Evolutionary conservation across 2,888 invertebrate species (phyloP).

Genomic region (Epiperipatus broadwayi): DNA sequence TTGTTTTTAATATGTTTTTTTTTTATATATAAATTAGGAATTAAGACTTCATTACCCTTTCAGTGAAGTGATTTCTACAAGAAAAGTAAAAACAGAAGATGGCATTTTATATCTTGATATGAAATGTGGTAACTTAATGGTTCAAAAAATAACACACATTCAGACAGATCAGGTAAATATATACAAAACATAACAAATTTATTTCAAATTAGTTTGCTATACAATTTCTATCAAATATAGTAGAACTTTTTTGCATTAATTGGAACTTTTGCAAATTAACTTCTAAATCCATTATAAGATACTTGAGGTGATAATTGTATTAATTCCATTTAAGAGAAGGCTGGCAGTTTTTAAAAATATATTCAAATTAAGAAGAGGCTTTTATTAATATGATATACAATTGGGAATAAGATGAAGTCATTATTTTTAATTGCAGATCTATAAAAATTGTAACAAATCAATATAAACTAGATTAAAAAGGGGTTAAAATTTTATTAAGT

Average conservation of each 20-base stretch:
- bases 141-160: conserved; percentile 77
- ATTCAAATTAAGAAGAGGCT: too few species aligned
- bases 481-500: too few species aligned
- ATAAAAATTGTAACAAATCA: too few species aligned
- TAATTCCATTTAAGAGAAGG: too few species aligned
- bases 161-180: conserved; percentile 53
- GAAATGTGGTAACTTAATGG: conserved; percentile 89
- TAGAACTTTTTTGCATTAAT: neutral
- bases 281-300: too few species aligned
- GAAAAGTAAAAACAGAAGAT: conserved; percentile 74
- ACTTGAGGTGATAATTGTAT: too few species aligned
- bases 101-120: conserved; percentile 80
- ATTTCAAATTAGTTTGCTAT: neutral
- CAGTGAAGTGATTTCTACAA: conserved; percentile 82
- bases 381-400: too few species aligned
- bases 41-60: conserved; percentile 81
- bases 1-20: too few species aligned
- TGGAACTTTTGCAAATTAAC: neutral
- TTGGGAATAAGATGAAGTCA: too few species aligned
- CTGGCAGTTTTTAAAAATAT: too few species aligned
- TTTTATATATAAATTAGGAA: conserved; percentile 37
- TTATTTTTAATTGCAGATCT: too few species aligned
- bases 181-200: neutral
- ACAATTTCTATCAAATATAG: conserved; percentile 4
- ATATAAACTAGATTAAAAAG: too few species aligned